Evolutionary conservation across 2,888 invertebrate genomes (phyloP).

Genomic region (Urechis unicinctus): DNA sequence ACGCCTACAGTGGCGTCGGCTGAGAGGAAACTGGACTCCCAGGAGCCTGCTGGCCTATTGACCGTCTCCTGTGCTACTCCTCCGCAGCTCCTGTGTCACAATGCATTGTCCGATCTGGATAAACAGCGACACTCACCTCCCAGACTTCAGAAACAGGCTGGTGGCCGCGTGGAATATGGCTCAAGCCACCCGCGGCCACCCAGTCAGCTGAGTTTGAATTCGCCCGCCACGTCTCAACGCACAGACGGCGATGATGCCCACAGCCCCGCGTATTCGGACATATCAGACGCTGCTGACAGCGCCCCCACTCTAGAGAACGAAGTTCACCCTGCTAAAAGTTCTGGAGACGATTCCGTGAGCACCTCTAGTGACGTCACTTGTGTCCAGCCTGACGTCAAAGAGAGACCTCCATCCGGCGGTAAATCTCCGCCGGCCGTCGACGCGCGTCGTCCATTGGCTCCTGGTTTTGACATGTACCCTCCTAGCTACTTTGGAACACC

Average conservation of each 20-base stretch:
- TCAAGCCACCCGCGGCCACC: slow-evolving; percentile 4
- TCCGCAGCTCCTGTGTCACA: no score
- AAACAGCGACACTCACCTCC: slow-evolving; percentile 4
- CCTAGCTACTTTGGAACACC: slow-evolving; percentile 72
- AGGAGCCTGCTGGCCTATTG: not conserved
- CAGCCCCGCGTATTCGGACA: slow-evolving; percentile 95
- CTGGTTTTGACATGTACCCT: no score
- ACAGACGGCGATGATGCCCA: slow-evolving; percentile 60
- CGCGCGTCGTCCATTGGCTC: no score
- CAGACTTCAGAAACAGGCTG: not conserved
- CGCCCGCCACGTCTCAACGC: slow-evolving; percentile 1
- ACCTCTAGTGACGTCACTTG: no score
- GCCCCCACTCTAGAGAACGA: slow-evolving; percentile 53
- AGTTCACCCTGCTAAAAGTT: slow-evolving; percentile 8
- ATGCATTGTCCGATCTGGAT: no score
- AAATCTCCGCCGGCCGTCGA: not conserved
- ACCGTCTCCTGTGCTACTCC: not conserved
- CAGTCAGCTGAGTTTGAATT: slow-evolving; percentile 15
- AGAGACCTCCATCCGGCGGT: not conserved
- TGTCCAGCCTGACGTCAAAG: not conserved
- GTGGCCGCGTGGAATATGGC: not conserved
- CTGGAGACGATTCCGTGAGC: no score
- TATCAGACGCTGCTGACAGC: slow-evolving; percentile 78
- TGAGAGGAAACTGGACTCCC: no score
- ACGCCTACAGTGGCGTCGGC: no score